Base-by-base conservation (phyloP, 2,797 vertebrate species). In the Myotis findleyi region DNA sequence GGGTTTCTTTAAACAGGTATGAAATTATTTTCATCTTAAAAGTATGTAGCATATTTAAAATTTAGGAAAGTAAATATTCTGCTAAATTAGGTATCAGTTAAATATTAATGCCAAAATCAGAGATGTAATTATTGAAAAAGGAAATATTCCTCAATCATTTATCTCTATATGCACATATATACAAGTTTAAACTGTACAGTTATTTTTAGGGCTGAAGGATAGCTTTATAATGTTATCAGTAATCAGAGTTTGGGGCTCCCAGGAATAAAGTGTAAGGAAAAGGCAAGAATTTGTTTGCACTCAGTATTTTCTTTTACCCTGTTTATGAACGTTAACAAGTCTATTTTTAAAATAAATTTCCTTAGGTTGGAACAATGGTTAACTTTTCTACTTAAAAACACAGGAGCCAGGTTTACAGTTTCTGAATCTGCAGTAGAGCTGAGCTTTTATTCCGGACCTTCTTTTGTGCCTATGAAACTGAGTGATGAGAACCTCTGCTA, bases 91-190 rank as follows among this genome's bases (percentile, higher is more conserved):
- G 2, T 55, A 83, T 91, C 49, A 90, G 75, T 66, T 93, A 83
- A 95, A 90, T 95, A 92, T 92, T 72, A 92, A 96, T 92, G 71
- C 23, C 36, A 90, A 95, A 93, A 77, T 95, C 86, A 95, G 62
- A 72, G 36, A 44, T 82, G 10, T 49, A 89, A 59, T 89, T 87
- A 84, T 66, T 79, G n/a, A 91, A 82, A 87, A 87, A 79, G 77
- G 44, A 92, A 96, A 62, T 81, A 75, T 84, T 66, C 17, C 16
- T 95, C 25, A 84, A 75, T 90, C 36, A 91, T 68, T 87, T 71
- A 90, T 64, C 47, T 89, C 7, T 66, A 44, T 92, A 66, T 93
- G 38, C 16, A 69, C 30, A 41, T 77, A 76, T 41, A 47, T 87
- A 53, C 3, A 94, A 36, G 7, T 59, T 85, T 92, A 89, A 93